These are phyloP conservation scores for Rhagophthalmus giganteus DNA, from an alignment of 2,888 invertebrate species.

Conservation along the genomic window DNA sequence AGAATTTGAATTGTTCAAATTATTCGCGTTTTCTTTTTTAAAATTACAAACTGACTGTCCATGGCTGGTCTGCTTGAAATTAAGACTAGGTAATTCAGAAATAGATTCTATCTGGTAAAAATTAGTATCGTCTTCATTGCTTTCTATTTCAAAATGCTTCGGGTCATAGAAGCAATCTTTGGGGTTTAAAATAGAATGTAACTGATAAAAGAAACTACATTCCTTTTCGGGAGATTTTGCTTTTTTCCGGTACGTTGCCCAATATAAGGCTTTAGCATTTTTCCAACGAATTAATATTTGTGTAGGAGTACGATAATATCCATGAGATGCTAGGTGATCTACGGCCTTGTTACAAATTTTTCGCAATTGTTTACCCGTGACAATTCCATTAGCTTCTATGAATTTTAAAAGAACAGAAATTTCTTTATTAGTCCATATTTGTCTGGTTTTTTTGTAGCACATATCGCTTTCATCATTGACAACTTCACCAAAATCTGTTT, in stretches of 20 bases:
- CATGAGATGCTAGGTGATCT: conserved; percentile 12
- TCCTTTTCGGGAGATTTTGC: conserved; percentile 15
- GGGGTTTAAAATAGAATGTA: conserved; percentile 20
- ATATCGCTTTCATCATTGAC: conserved; percentile 17
- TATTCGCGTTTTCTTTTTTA: conserved; percentile 2
- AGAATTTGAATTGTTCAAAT: conserved; percentile 9
- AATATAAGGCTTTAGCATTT: conserved; percentile 22
- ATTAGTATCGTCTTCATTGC: background rate
- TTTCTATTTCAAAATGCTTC: background rate
- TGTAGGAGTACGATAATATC: conserved; percentile 15
- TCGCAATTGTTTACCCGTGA: conserved; percentile 19
- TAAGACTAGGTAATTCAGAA: conserved; percentile 1
- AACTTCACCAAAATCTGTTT: conserved; percentile 6
- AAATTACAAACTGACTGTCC: background rate
- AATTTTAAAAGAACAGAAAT: conserved; percentile 16
- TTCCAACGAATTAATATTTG: conserved; percentile 25
- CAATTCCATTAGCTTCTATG: conserved; percentile 23
- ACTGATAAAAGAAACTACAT: conserved; percentile 17
- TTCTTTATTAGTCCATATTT: conserved; percentile 28
- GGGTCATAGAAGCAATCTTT: conserved; percentile 8
- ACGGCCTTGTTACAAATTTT: conserved; percentile 17
- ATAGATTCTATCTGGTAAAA: conserved; percentile 1
- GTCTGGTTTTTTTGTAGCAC: conserved; percentile 16
- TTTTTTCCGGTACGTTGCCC: conserved; percentile 20
- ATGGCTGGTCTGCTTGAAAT: conserved; percentile 1